phyloP scores from a whole-genome alignment of 2,797 vertebrate genomes.

The Acrossocheilus fasciatus region DNA sequence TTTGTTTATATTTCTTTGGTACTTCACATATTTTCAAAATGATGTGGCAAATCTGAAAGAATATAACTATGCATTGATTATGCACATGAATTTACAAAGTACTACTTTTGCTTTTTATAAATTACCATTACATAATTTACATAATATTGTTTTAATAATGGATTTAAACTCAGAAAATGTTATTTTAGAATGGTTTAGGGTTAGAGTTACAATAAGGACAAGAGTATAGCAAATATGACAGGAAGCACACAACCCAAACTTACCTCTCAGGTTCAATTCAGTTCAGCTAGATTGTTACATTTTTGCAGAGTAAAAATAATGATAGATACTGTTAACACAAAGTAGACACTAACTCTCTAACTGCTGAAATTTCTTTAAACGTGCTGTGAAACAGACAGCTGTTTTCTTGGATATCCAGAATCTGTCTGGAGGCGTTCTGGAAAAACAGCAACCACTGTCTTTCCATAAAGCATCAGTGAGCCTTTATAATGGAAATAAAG shows the following conservation, averaged over 20 bases:
- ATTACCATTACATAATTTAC: neutral
- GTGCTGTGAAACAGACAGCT: neutral
- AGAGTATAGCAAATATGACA: neutral
- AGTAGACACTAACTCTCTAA: neutral
- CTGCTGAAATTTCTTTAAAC: neutral
- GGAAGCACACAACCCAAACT: neutral
- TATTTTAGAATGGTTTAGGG: neutral
- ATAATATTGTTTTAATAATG: neutral
- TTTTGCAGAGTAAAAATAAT: too few relatives aligned
- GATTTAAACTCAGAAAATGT: neutral
- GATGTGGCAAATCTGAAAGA: neutral
- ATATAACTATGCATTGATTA: neutral
- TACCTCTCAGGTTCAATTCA: neutral
- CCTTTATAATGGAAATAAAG: conserved; percentile 46
- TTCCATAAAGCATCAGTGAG: conserved; percentile 6
- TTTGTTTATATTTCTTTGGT: neutral
- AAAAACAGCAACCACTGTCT: conserved; percentile 15
- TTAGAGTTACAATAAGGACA: neutral
- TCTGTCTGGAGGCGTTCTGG: conserved; percentile 16
- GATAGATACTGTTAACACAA: neutral
- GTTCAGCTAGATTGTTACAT: too few relatives aligned
- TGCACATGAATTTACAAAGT: neutral
- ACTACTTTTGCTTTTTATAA: neutral
- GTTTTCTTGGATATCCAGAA: neutral
- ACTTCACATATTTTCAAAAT: neutral